Conservation (phyloP, 2,113 vertebrate genomes). For the Dascyllus trimaculatus region DNA sequence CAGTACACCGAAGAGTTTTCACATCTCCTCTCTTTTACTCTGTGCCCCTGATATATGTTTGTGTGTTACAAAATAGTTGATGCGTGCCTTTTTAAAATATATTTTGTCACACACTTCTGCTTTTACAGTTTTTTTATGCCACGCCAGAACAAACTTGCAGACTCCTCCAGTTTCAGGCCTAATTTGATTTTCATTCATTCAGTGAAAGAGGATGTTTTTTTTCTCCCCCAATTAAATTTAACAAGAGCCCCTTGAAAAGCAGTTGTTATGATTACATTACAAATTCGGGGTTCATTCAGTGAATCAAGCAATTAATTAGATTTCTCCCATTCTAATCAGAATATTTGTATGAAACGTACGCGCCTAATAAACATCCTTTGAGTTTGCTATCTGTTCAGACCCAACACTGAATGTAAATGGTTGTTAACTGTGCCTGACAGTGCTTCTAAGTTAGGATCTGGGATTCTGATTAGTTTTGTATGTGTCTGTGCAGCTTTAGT, state of each 20-base stretch:
- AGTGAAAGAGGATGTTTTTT: slow-evolving; percentile 75
- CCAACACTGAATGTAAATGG: slow-evolving; percentile 67
- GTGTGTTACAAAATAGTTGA: slow-evolving; percentile 38
- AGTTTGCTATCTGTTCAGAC: slow-evolving; percentile 68
- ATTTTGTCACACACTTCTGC: slow-evolving; percentile 65
- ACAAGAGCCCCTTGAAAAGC: slow-evolving; percentile 84
- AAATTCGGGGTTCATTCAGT: slow-evolving; percentile 83
- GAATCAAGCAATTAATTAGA: slow-evolving; percentile 85
- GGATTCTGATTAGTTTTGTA: slow-evolving; percentile 54
- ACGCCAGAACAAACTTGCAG: slow-evolving; percentile 66
- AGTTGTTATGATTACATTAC: slow-evolving; percentile 86
- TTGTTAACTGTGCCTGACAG: slow-evolving; percentile 68
- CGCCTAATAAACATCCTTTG: slow-evolving; percentile 77
- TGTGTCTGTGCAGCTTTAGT: slow-evolving; percentile 57
- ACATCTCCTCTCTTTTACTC: not conserved
- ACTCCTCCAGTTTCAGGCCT: slow-evolving; percentile 78
- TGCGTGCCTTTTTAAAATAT: slow-evolving; percentile 51
- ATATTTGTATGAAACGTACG: slow-evolving; percentile 77
- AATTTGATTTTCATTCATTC: slow-evolving; percentile 84
- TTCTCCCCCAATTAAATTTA: slow-evolving; percentile 82
- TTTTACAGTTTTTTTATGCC: slow-evolving; percentile 41
- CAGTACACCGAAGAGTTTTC: not conserved
- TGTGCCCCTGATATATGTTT: slow-evolving; percentile 15
- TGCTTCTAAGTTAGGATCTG: slow-evolving; percentile 49
- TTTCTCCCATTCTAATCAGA: slow-evolving; percentile 81